Percentiles rank a stretch among this genome's conserved stretches.
Conservation (phyloP, 2,797 vertebrate genomes). For the Monodelphis domestica region DNA sequence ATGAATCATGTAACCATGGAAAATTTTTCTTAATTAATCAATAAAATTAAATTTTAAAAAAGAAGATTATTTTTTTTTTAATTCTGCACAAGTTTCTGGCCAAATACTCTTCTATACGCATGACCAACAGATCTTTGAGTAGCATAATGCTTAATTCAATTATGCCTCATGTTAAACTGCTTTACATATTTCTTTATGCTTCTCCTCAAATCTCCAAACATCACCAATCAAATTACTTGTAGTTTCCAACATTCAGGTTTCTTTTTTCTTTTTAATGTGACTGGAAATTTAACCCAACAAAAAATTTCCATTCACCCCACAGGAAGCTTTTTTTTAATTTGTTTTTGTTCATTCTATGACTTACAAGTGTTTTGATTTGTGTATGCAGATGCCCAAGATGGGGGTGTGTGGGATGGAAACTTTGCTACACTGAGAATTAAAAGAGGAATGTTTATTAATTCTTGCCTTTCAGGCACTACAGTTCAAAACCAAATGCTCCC, state of each 20-base stretch:
- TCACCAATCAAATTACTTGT: conserved; percentile 53
- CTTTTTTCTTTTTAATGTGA: conserved; percentile 57
- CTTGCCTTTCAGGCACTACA: conserved; percentile 38
- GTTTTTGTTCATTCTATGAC: conserved; percentile 76
- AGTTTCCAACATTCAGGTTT: conserved; percentile 67
- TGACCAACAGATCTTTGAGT: neutral
- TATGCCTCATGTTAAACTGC: neutral
- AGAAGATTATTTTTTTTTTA: no score
- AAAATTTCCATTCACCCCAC: conserved; percentile 74
- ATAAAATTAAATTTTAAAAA: no score
- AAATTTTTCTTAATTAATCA: no score
- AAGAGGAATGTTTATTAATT: conserved; percentile 54
- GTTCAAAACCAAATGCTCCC: neutral
- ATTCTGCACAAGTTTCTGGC: neutral
- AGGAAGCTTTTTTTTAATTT: conserved; percentile 72
- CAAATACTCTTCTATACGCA: neutral
- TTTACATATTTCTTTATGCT: neutral
- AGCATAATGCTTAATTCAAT: neutral
- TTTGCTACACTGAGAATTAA: conserved; percentile 57
- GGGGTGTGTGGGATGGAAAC: conserved; percentile 69
- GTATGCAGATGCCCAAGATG: conserved; percentile 61
- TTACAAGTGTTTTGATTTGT: conserved; percentile 79
- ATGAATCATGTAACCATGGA: no score
- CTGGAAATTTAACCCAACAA: conserved; percentile 71
- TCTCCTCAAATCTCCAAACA: conserved; percentile 44